Conservation (phyloP, 1,140 invertebrate genomes). For the Samia ricini region DNA sequence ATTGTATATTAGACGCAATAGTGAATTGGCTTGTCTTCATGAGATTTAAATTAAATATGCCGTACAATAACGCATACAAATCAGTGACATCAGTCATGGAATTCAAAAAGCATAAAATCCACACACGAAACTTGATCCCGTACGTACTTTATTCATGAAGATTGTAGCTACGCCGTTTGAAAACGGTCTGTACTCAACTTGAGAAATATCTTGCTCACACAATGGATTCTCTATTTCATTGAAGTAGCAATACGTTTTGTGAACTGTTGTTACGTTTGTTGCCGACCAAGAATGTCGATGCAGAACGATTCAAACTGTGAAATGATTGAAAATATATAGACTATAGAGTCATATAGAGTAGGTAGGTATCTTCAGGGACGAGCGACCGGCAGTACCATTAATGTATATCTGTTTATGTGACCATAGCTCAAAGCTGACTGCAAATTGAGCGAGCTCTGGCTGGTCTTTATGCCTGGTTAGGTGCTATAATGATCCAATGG, state of each 20-base stretch:
- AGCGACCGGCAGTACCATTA: not conserved
- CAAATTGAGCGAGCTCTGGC: constrained; percentile 4
- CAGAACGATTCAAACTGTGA: not conserved
- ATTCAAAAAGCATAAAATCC: not conserved
- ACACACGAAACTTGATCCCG: not conserved
- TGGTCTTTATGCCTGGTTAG: constrained; percentile 10
- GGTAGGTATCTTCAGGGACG: not conserved
- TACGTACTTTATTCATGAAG: not conserved
- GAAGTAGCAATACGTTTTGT: not conserved
- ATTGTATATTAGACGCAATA: not conserved
- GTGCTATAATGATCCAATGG: constrained; percentile 5
- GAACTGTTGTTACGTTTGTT: not conserved
- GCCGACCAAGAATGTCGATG: not conserved
- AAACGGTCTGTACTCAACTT: not conserved
- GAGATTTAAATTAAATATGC: not conserved
- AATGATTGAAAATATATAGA: not conserved
- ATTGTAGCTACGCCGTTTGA: not conserved
- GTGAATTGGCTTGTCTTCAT: not conserved
- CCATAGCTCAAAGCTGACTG: constrained; percentile 1
- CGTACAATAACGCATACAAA: not conserved
- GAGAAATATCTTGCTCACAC: not conserved
- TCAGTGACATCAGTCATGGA: not conserved
- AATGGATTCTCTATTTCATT: not conserved
- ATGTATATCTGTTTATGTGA: constrained; percentile 4
- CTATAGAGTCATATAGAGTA: not conserved